phyloP scores from a whole-genome alignment of 1,140 invertebrate species.

The Rhyzopertha dominica region DNA sequence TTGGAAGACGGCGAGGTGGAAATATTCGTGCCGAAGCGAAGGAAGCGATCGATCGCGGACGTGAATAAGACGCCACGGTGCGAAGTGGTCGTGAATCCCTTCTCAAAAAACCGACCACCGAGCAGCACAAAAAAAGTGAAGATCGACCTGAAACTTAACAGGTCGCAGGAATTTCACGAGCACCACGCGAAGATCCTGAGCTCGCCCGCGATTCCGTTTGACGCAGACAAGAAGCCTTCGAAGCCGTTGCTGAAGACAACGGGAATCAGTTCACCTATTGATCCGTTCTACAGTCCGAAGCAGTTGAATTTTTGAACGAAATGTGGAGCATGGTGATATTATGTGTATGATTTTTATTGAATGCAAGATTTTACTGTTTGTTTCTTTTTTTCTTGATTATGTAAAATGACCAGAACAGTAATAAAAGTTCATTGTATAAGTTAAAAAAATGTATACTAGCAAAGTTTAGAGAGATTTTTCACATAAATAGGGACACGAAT shows the following conservation, averaged over 20 bases:
- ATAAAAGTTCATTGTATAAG: too few species aligned
- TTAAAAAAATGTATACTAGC: too few species aligned
- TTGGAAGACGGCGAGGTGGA: slow-evolving; percentile 45
- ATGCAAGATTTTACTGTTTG: too few species aligned
- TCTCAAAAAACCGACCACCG: slow-evolving; percentile 6
- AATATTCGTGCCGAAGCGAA: too few species aligned
- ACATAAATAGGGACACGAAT: too few species aligned
- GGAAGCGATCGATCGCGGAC: not conserved
- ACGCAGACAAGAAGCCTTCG: slow-evolving; percentile 59
- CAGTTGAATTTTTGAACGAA: too few species aligned
- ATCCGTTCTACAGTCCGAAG: slow-evolving; percentile 74
- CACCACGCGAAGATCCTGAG: slow-evolving; percentile 62
- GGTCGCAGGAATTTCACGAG: slow-evolving; percentile 60
- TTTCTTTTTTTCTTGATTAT: too few species aligned
- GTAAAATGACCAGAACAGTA: too few species aligned
- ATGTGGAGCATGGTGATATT: too few species aligned
- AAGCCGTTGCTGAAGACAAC: slow-evolving; percentile 65
- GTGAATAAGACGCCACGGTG: too few species aligned
- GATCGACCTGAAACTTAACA: slow-evolving; percentile 62
- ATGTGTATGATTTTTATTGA: too few species aligned
- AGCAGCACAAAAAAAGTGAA: slow-evolving; percentile 52
- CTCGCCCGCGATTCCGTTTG: slow-evolving; percentile 68
- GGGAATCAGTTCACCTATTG: slow-evolving; percentile 63
- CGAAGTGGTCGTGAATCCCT: slow-evolving; percentile 23
- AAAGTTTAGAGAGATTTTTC: too few species aligned